Conservation (phyloP, 2,888 invertebrate species). For the Pasiphila rectangulata region DNA sequence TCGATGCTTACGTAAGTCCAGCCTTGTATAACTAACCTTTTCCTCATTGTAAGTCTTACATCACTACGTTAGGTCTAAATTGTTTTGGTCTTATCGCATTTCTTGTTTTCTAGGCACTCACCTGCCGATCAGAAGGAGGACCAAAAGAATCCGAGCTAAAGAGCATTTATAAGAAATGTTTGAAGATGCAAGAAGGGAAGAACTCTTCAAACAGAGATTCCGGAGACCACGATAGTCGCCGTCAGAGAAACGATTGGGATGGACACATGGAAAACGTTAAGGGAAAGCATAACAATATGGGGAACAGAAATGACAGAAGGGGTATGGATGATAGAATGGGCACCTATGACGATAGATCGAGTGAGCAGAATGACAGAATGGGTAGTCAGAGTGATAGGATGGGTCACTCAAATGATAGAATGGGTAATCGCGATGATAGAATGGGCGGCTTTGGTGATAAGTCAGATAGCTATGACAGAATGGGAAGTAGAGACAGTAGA, state of each 20-base stretch:
- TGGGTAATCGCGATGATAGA: conserved; percentile 31
- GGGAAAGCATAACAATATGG: conserved; percentile 35
- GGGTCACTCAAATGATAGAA: conserved; percentile 6
- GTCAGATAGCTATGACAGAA: background rate
- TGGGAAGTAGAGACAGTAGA: conserved; percentile 32
- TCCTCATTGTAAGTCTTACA: too few relatives aligned
- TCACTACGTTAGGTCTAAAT: too few relatives aligned
- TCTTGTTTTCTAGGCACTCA: conserved; percentile 53
- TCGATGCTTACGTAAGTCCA: conserved; percentile 52
- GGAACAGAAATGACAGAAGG: conserved; percentile 38
- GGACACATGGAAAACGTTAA: conserved; percentile 36
- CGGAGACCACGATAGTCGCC: conserved; percentile 48
- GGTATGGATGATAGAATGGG: conserved; percentile 36
- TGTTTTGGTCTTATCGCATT: too few relatives aligned
- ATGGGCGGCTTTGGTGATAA: conserved; percentile 23
- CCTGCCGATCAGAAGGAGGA: conserved; percentile 81
- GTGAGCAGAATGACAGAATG: conserved; percentile 33
- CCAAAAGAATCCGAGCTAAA: conserved; percentile 81
- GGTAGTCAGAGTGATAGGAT: conserved; percentile 35
- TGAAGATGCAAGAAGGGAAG: conserved; percentile 65
- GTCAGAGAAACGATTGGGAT: conserved; percentile 46
- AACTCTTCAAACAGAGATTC: conserved; percentile 45
- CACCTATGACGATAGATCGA: conserved; percentile 32
- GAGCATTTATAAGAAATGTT: conserved; percentile 79
- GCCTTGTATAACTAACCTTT: background rate